A percentile compares a stretch with the other conserved stretches of the same genome.
Evolutionary conservation across 1,140 invertebrate genomes (phyloP).

Genomic region (Drosophila melanica): DNA sequence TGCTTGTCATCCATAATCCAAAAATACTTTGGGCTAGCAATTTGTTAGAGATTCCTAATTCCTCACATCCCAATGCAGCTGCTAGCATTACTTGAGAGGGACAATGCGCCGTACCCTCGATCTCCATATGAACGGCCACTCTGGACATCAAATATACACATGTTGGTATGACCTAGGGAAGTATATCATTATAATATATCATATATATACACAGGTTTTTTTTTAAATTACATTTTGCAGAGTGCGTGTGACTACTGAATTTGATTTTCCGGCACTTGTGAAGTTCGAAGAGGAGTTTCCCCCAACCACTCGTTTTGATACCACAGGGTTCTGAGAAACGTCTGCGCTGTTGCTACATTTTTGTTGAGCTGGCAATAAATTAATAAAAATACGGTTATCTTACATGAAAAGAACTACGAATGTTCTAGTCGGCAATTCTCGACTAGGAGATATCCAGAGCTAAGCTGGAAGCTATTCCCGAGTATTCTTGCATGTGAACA

Average conservation of each 20-base stretch:
- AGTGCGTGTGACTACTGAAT: conserved; percentile 63
- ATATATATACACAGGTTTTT: not conserved
- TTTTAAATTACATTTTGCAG: conserved; percentile 73
- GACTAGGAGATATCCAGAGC: too few relatives aligned
- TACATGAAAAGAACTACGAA: too few relatives aligned
- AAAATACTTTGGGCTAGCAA: conserved; percentile 87
- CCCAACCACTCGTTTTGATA: conserved; percentile 56
- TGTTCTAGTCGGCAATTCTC: too few relatives aligned
- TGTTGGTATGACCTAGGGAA: conserved; percentile 84
- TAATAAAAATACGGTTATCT: conserved; percentile 54
- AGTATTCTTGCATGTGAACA: too few relatives aligned
- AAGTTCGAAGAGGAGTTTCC: conserved; percentile 56
- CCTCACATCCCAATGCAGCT: conserved; percentile 86
- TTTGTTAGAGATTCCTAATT: conserved; percentile 86
- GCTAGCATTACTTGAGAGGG: conserved; percentile 86
- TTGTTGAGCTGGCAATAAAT: conserved; percentile 64
- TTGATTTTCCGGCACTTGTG: conserved; percentile 62
- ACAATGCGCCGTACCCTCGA: conserved; percentile 87
- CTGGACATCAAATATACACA: conserved; percentile 89
- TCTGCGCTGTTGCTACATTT: conserved; percentile 58
- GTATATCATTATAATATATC: not conserved
- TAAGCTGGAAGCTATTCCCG: too few relatives aligned
- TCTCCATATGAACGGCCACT: conserved; percentile 88
- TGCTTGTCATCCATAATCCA: conserved; percentile 88
- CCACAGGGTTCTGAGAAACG: conserved; percentile 45